Base-by-base conservation (phyloP, 2,888 invertebrate species). In the Anaspis maculata region DNA sequence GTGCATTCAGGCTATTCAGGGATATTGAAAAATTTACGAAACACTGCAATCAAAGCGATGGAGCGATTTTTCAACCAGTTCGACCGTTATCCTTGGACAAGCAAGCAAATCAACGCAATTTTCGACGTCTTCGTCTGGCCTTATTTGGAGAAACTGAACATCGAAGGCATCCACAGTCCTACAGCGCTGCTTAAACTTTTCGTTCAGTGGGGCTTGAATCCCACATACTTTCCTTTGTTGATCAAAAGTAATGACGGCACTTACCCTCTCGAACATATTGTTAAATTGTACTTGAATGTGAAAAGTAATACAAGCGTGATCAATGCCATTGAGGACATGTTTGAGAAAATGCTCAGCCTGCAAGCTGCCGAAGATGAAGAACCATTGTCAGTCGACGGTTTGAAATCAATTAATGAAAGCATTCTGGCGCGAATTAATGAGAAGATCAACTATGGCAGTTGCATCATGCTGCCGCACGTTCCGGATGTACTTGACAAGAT, bases 91-190 rank as follows among this genome's bases (percentile, higher is more conserved):
- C 61, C 69, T 3, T 94, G 89, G 85, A 69, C 68, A 3, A 57
- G 66, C 13, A 64, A 69, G 3, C 85, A 92, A 61, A 63, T 92
- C 6, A 74, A 79, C 41, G 77, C 83, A 0, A 57, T 92, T 11
- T 91, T 85, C 55, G 70, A 79, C 28, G 77, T 83, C 0, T 77
- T 83, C 27, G 73, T 96, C 6, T 91, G 86, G 80, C 90, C 91
- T 0, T 73, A 79, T 53, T 64, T 89, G 34, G 70, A 74, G 7
- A 85, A 83, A 55, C 63, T 95, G 10, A 76, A 82, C 1, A 68
- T 75, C 27, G 92, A 95, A 57, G 83, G 88, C 6, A 77, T 90
- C 33, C 80, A 86, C 50, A 82, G 79, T 47, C 89, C 91, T 0
- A 89, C 91, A 1, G 75, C 82, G 2, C 66, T 94, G 31, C 63